These are phyloP conservation scores for Chaenodraco wilsoni DNA, from an alignment of 2,797 vertebrate genomes.

Conservation along the genomic window DNA sequence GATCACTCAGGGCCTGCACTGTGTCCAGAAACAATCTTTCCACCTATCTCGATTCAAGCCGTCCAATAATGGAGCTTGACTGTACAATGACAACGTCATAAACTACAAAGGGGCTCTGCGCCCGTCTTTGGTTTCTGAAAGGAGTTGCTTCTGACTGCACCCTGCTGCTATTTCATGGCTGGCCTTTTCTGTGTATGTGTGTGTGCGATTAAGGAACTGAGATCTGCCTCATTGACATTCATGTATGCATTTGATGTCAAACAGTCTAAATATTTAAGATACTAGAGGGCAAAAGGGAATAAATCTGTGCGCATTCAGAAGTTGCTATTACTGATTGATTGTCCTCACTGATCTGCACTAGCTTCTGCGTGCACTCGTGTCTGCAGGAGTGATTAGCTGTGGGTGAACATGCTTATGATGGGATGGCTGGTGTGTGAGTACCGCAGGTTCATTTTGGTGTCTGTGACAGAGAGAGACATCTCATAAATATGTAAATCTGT, in stretches of 20 bases:
- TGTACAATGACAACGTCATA: slow-evolving; percentile 34
- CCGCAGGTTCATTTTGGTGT: neutral
- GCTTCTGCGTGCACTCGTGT: slow-evolving; percentile 25
- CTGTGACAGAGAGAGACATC: neutral
- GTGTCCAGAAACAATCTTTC: slow-evolving; percentile 38
- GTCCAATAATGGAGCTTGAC: slow-evolving; percentile 43
- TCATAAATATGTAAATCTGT: slow-evolving; percentile 36
- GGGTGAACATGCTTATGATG: slow-evolving; percentile 4
- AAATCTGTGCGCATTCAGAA: slow-evolving; percentile 56
- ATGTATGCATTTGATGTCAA: slow-evolving; percentile 82
- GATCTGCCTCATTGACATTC: slow-evolving; percentile 76
- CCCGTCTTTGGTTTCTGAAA: slow-evolving; percentile 38
- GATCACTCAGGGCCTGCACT: slow-evolving; percentile 28
- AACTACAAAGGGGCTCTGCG: slow-evolving; percentile 31
- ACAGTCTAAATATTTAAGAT: slow-evolving; percentile 81
- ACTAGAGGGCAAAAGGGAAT: slow-evolving; percentile 71
- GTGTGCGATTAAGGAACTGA: slow-evolving; percentile 42
- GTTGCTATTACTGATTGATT: slow-evolving; percentile 72
- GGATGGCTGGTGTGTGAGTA: neutral
- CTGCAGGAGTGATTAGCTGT: slow-evolving; percentile 32
- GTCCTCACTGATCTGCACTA: slow-evolving; percentile 39
- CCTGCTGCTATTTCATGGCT: slow-evolving; percentile 32
- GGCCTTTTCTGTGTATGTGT: slow-evolving; percentile 14
- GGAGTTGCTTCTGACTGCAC: slow-evolving; percentile 42
- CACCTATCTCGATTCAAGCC: slow-evolving; percentile 32